These are phyloP conservation scores for Apodemus sylvaticus DNA, from an alignment of 2,113 vertebrate species.

Conservation along the genomic window DNA sequence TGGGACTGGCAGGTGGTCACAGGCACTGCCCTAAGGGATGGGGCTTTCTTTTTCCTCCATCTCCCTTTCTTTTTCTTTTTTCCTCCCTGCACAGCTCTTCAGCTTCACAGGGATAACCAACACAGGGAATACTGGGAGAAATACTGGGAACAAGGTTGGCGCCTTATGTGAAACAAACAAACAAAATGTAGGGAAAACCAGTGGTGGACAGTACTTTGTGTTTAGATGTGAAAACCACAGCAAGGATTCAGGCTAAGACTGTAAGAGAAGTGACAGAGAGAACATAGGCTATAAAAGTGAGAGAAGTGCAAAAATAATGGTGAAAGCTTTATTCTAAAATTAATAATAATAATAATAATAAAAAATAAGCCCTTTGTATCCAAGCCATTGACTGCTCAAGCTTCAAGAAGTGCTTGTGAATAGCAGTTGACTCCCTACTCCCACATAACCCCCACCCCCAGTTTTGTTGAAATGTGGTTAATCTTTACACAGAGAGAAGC, in stretches of 20 bases:
- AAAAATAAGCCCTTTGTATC: not conserved
- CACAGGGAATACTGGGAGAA: not conserved
- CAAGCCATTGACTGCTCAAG: not conserved
- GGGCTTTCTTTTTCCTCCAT: not conserved
- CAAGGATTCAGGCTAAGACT: not conserved
- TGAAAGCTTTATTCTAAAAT: not conserved
- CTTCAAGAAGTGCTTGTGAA: not conserved
- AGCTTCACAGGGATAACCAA: not conserved
- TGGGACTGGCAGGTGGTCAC: not conserved
- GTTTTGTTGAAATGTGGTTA: slow-evolving; percentile 5
- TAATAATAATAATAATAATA: too few relatives aligned
- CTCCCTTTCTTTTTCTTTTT: not conserved
- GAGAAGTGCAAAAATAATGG: not conserved
- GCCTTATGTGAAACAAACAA: not conserved
- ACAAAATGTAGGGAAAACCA: not conserved
- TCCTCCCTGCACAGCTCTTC: not conserved
- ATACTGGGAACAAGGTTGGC: not conserved
- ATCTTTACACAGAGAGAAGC: not conserved
- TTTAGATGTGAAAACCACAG: not conserved
- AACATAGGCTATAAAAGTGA: not conserved
- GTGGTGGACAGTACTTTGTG: not conserved
- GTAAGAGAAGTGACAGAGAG: not conserved
- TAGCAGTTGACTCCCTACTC: not conserved
- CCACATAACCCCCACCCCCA: too few relatives aligned
- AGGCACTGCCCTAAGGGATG: not conserved